Conservation (phyloP, 2,797 vertebrate genomes). For the Anabacerthia variegaticeps region DNA sequence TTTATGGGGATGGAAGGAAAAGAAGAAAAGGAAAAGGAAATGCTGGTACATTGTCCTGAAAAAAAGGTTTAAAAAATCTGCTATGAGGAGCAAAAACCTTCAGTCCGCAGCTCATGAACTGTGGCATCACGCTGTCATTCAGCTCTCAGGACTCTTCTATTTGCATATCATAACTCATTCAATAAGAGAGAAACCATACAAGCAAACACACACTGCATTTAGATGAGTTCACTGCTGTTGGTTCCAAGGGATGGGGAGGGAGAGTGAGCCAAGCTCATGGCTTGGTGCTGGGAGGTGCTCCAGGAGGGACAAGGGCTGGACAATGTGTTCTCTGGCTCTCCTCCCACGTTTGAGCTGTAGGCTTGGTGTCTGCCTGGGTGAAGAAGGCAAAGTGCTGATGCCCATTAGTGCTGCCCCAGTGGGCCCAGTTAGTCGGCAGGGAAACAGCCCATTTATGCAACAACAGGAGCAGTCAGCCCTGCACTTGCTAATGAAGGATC, state of each 20-base stretch:
- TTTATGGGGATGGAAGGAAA: neutral
- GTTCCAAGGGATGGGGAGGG: neutral
- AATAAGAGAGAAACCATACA: neutral
- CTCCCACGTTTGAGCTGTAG: neutral
- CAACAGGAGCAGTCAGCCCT: constrained; percentile 6
- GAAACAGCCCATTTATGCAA: neutral
- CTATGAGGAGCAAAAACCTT: neutral
- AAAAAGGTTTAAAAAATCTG: neutral
- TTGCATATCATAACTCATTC: neutral
- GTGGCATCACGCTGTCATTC: neutral
- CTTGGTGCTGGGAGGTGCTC: neutral
- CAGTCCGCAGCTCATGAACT: neutral
- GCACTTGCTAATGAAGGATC: neutral
- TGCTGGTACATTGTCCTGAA: neutral
- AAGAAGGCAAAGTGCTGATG: neutral
- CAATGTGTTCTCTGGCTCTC: neutral
- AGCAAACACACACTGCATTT: accelerated
- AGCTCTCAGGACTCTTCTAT: neutral
- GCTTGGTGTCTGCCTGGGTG: neutral
- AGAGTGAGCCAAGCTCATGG: neutral
- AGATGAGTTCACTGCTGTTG: neutral
- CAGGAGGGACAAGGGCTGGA: neutral
- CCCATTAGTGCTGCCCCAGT: constrained; percentile 5
- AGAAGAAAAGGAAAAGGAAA: neutral
- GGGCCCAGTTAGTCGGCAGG: neutral